A percentile compares a stretch with the other conserved stretches of the same genome.
phyloP scores from a whole-genome alignment of 1,140 invertebrate species.

The Rhynchophorus ferrugineus region DNA sequence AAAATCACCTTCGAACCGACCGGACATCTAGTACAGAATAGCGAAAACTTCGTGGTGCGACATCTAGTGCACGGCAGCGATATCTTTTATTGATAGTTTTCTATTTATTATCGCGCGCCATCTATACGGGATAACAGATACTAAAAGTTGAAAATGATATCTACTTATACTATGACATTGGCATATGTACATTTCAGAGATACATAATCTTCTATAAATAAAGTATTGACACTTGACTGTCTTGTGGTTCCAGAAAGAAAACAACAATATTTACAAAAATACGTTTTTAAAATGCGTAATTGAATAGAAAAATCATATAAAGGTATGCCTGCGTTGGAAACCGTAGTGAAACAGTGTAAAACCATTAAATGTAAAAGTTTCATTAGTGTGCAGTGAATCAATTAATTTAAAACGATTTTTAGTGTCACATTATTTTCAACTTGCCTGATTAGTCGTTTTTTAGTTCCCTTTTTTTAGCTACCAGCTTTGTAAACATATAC shows the following conservation, averaged over 20 bases:
- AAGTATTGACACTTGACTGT: constrained; percentile 17
- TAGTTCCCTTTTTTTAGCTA: constrained; percentile 14
- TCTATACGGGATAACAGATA: too few species aligned
- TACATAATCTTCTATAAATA: constrained; percentile 17
- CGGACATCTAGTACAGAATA: too few species aligned
- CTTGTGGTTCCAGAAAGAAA: constrained; percentile 7
- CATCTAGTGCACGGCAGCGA: too few species aligned
- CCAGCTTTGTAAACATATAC: constrained; percentile 12
- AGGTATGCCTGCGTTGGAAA: constrained; percentile 23
- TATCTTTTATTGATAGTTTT: too few species aligned
- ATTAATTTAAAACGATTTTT: constrained; percentile 26
- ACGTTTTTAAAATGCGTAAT: constrained; percentile 20
- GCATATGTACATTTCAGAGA: too few species aligned
- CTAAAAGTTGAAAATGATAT: too few species aligned
- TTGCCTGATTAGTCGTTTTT: constrained; percentile 21
- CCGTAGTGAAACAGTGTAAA: constrained; percentile 8
- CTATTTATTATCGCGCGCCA: too few species aligned
- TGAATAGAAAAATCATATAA: constrained; percentile 1
- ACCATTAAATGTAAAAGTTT: too few species aligned
- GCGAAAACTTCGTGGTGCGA: too few species aligned
- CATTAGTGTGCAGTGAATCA: constrained; percentile 28
- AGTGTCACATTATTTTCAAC: constrained; percentile 25
- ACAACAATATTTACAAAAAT: constrained; percentile 31
- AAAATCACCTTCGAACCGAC: too few species aligned
- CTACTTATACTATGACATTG: too few species aligned